Percentiles rank a stretch among this genome's conserved stretches.
Evolutionary conservation across 2,113 vertebrate genomes (phyloP).

Genomic region (Neodontobutis hainanensis): DNA sequence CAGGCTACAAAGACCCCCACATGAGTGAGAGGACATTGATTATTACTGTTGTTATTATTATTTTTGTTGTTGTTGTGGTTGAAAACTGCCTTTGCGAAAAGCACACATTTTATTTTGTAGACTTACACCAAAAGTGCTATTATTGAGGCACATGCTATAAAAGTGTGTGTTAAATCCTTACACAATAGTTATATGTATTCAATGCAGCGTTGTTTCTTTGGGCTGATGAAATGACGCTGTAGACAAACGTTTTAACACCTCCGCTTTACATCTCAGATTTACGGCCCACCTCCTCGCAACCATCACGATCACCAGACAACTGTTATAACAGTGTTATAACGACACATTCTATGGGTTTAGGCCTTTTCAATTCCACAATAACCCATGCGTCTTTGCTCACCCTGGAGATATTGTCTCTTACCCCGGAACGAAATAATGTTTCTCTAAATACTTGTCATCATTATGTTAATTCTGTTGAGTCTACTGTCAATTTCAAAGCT

Average conservation of each 20-base stretch:
- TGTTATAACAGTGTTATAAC: neutral
- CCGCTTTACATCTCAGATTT: constrained; percentile 13
- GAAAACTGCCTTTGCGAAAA: neutral
- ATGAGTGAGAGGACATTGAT: too few relatives aligned
- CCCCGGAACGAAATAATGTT: too few relatives aligned
- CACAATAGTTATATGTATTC: too few relatives aligned
- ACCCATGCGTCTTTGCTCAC: neutral
- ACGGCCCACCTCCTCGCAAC: neutral
- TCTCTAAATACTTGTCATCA: too few relatives aligned
- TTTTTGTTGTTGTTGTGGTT: neutral
- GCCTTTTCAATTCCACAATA: neutral
- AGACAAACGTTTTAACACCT: constrained; percentile 40
- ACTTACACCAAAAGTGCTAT: neutral
- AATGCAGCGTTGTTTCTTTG: too few relatives aligned
- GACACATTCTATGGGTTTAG: neutral
- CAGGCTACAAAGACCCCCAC: neutral
- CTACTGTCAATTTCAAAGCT: too few relatives aligned
- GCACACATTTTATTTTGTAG: too few relatives aligned
- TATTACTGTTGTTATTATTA: too few relatives aligned
- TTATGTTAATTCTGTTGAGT: too few relatives aligned
- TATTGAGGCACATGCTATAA: too few relatives aligned
- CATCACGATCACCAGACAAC: neutral
- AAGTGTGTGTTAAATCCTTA: too few relatives aligned
- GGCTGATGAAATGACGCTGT: neutral
- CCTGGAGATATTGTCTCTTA: neutral